Percentiles rank a stretch among this genome's conserved stretches.
Conservation (phyloP, 1,140 invertebrate genomes). For the Drosophila auraria region DNA sequence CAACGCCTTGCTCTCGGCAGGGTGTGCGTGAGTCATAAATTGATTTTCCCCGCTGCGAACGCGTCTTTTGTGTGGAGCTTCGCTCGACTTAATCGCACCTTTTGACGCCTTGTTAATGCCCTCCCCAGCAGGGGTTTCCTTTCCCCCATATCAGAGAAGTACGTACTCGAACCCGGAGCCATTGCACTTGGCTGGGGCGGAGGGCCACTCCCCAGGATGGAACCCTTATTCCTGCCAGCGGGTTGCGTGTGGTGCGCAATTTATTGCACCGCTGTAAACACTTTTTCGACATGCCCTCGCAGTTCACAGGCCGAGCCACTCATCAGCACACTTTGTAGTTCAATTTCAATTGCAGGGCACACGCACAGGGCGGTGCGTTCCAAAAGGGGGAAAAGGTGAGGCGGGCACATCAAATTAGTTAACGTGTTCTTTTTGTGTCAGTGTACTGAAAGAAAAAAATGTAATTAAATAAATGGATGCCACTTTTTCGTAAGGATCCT, state of each 20-base stretch:
- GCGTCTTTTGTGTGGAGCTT: constrained; percentile 29
- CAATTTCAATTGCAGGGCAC: constrained; percentile 75
- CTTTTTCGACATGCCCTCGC: constrained; percentile 53
- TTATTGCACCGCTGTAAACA: constrained; percentile 80
- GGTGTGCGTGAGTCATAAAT: constrained; percentile 66
- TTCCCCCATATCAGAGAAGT: not conserved
- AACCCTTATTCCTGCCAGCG: not conserved
- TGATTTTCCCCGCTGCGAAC: constrained; percentile 46
- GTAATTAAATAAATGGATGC: not conserved
- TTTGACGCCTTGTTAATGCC: constrained; percentile 70
- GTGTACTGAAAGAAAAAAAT: constrained; percentile 4
- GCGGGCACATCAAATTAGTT: constrained; percentile 70
- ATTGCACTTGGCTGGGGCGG: constrained; percentile 7
- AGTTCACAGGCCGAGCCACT: constrained; percentile 19
- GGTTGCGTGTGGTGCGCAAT: constrained; percentile 68
- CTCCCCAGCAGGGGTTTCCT: not conserved
- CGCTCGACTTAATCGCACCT: constrained; percentile 60
- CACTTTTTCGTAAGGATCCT: not conserved
- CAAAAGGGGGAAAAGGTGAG: constrained; percentile 22
- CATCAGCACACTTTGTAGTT: constrained; percentile 72
- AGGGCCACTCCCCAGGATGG: constrained; percentile 20
- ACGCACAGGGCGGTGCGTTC: constrained; percentile 47
- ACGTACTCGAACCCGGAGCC: not conserved
- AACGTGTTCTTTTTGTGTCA: constrained; percentile 53
- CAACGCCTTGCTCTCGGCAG: not conserved